Base-by-base conservation (phyloP, 2,888 invertebrate species). In the Drosophila picticornis region DNA sequence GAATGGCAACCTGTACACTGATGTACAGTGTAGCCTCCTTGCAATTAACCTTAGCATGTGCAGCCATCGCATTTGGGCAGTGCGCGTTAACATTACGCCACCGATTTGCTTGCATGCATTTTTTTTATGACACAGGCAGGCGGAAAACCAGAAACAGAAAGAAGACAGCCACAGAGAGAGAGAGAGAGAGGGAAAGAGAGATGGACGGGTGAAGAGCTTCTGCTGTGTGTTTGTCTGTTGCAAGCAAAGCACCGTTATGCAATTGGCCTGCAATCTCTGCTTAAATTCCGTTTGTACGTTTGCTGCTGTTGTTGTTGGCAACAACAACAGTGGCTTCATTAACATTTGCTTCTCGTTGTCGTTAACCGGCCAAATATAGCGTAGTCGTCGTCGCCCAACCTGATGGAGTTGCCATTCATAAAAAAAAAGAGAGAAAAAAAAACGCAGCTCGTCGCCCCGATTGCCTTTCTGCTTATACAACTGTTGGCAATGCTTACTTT, bases 181-280 rank as follows among this genome's bases (percentile, higher is more conserved):
- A 19, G 27, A 48, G 25, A 29, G 11, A 13, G 4, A 19, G 27
- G 27, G 25, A 46, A 4, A 43, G 16, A 11, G 29, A 25, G 48
- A 13, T 27, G 19, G 48, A 52, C 11, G 29, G 11, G 27, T 29
- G 9, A 7, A 55, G 69, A 59, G 77, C 70, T 72, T 72, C 63
- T 72, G 70, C 43, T 50, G 43, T 51, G 29, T 64, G 57, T 64
- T 60, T 50, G 69, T 62, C 69, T 75, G 71, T 83, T 83, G 72
- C 82, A 75, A 73, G 70, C 68, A 72, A 75, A 71, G 66, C 66
- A 74, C 90, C 72, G 90, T 85, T 85, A 88, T 85, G 90, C 85
- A 85, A 77, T 88, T 88, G 90, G 80, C 73, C 75, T 73, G 90
- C 80, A 90, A 82, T 88, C 85, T 83, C 51, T 72, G 77, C 50